Evolutionary conservation across 2,888 invertebrate species (phyloP), one percentile per base, ranked within the genome.

Genomic region (Megamerina dolium): DNA sequence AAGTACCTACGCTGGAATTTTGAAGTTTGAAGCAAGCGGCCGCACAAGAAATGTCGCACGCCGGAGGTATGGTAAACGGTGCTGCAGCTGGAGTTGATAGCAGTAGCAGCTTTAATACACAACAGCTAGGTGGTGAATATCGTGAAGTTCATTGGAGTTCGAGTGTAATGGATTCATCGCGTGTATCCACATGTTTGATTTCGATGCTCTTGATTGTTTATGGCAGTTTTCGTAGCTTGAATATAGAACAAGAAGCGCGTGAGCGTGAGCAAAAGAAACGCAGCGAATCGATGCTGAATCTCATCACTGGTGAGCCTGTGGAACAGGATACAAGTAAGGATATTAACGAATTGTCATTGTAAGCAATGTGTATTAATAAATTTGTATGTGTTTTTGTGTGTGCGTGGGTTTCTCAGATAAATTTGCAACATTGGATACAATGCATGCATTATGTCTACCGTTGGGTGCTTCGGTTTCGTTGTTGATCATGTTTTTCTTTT

Each of bases 401-500:
- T 31, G n/a, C n/a, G n/a, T n/a, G n/a, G 14, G 36, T 18, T 26
- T 31, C 19, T 26, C 63, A 63, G 61, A 77, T 77, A 80, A 83
- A 71, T 86, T 95, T 52, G 94, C 95, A 73, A 95, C 95, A 1
- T 75, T 96, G 68, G 94, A 95, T 74, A 92, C 93, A 46, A 89
- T 95, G 85, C 96, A 96, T 74, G 96, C 95, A 59, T 79, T 96
- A 63, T 94, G 95, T 75, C 80, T 96, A 70, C 96, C 96, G 45
- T 77, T 93, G 52, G 94, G 94, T 63, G 95, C 96, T 58, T 95
- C 95, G 51, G 85, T 94, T 59, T 95, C 95, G 49, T 78, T 96
- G 52, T 83, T 96, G 49, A 84, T 96, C 63, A 96, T 96, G 95
- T 96, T 96, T 74, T 94, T 96, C 79, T 96, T 95, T 76, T 96